phyloP scores from a whole-genome alignment of 2,888 invertebrate genomes.

The Cremastinae sp. region DNA sequence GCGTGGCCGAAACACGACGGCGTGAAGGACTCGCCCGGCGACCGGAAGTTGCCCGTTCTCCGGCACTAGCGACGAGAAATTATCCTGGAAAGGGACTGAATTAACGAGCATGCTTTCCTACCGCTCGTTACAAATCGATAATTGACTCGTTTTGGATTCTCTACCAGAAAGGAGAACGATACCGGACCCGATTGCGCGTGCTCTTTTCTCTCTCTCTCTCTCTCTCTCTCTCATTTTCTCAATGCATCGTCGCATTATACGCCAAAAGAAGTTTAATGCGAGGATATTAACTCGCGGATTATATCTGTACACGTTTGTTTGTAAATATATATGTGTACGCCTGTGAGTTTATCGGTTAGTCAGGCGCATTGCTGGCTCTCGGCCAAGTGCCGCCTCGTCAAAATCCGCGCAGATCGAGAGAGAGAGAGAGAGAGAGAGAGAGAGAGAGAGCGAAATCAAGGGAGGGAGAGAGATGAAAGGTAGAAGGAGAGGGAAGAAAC shows the following conservation, averaged over 20 bases:
- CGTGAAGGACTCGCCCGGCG: slow-evolving; percentile 5
- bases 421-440: slow-evolving; percentile 63
- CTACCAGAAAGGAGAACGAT: background rate
- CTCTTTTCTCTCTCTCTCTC: slow-evolving; percentile 15
- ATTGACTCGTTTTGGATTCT: slow-evolving; percentile 29
- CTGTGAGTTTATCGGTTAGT: slow-evolving; percentile 65
- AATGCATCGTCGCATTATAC: slow-evolving; percentile 10
- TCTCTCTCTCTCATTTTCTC: slow-evolving; percentile 10
- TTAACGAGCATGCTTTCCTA: slow-evolving; percentile 36
- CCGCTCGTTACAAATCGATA: slow-evolving; percentile 52
- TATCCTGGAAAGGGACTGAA: background rate
- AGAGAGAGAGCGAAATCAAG: slow-evolving; percentile 66
- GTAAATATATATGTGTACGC: slow-evolving; percentile 36
- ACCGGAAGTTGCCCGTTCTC: slow-evolving; percentile 55
- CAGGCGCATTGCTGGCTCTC: slow-evolving; percentile 78
- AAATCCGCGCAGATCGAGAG: slow-evolving; percentile 64
- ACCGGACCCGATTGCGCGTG: slow-evolving; percentile 20
- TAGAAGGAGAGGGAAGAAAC: slow-evolving; percentile 61
- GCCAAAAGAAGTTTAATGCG: slow-evolving; percentile 45
- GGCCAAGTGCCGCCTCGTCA: slow-evolving; percentile 77
- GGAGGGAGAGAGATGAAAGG: slow-evolving; percentile 60
- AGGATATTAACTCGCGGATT: slow-evolving; percentile 49
- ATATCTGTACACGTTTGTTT: background rate
- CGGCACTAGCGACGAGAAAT: slow-evolving; percentile 8
- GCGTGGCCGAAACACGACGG: slow-evolving; percentile 7